Evolutionary conservation across 2,113 vertebrate species (phyloP).

Genomic region (Thunnus thynnus): DNA sequence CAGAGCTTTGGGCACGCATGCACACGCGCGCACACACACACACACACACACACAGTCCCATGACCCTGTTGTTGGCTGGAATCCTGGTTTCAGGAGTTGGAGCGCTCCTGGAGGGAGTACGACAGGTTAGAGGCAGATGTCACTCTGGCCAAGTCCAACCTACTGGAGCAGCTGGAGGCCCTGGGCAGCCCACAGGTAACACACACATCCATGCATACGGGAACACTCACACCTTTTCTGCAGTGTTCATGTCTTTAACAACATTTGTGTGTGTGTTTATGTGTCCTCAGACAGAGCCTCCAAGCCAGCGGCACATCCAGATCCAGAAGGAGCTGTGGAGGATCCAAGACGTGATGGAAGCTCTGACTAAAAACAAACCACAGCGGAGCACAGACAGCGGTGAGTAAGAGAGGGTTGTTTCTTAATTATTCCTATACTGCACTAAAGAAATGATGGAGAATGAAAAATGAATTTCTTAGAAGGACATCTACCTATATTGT

Average conservation of each 20-base stretch:
- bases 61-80: not conserved
- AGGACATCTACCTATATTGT: no score
- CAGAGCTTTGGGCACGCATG: not conserved
- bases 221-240: constrained; percentile 1
- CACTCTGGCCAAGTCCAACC: constrained; percentile 88
- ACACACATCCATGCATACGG: not conserved
- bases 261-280: constrained; percentile 6
- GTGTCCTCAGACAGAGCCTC: constrained; percentile 90
- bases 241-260: not conserved
- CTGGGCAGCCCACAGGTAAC: constrained; percentile 90
- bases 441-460: no score
- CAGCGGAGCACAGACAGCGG: constrained; percentile 81
- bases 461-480: no score
- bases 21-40: no score
- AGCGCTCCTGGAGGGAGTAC: constrained; percentile 92
- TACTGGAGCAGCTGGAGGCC: constrained; percentile 92
- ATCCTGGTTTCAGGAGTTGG: constrained; percentile 87
- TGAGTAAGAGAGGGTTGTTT: constrained; percentile 29
- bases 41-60: no score
- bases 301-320: constrained; percentile 93
- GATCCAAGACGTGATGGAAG: constrained; percentile 98
- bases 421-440: no score
- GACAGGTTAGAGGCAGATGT: constrained; percentile 92
- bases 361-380: constrained; percentile 92
- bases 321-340: constrained; percentile 98